Base-by-base conservation (phyloP, 2,113 vertebrate genomes). In the Cyphomyrus plagiostoma region DNA sequence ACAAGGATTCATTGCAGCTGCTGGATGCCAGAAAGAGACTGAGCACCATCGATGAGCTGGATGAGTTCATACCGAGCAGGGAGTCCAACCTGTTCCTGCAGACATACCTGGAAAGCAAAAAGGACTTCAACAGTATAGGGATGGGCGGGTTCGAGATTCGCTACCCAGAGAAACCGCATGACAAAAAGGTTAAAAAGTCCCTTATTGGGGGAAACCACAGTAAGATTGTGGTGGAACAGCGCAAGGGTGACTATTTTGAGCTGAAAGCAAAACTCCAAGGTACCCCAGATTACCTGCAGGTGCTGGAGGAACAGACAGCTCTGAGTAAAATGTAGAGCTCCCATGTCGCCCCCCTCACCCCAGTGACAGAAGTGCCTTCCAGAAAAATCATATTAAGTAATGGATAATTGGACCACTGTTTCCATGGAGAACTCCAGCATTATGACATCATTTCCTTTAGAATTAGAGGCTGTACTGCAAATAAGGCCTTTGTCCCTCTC, bases 181-280 rank as follows among this genome's bases (percentile, higher is more conserved):
- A 99, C 95, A 98, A 97, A 96, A 99, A 99, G 96, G 93, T 1
- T 93, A 99, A 99, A 96, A 99, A 99, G 93, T 98, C 98, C 1
- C 95, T 99, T 91, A 98, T 99, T 96, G 98, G 98, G 48, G 98
- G 97, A 62, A 99, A 99, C 94, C 98, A 99, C 94, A 98, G 98
- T 96, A 99, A 99, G 95, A 99, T 99, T 89, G 96, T 99, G 90
- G 98, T 99, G 94, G 98, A 99, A 93, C 98, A 98, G 94, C 97
- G 98, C 91, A 99, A 99, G 95, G 97, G 98, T 91, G 98, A 99
- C 91, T 99, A 98, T 96, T 99, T 98, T 91, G 98, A 99, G 97
- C 96, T 99, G 87, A 99, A 98, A 96, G 97, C 98, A 91, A 99
- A 99, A 94, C 97, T 99, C 94, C 98, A 99, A 95, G 98, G 97